Evolutionary conservation across 2,113 vertebrate genomes (phyloP).

Genomic region (Halcyon senegalensis): DNA sequence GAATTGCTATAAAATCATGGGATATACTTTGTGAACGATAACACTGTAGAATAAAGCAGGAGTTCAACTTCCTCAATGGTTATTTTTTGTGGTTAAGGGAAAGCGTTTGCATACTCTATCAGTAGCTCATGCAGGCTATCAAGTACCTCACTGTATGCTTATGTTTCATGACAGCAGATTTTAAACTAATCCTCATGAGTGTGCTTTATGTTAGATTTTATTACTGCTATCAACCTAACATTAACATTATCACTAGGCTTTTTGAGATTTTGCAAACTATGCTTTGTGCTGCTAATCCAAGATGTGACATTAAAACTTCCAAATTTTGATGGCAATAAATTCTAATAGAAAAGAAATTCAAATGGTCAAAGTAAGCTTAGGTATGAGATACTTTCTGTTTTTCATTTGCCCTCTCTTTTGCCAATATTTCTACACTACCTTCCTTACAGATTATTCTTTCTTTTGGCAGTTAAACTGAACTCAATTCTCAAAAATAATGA

Average conservation of each 20-base stretch:
- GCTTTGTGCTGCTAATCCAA: neutral
- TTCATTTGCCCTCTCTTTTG: neutral
- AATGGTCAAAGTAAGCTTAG: neutral
- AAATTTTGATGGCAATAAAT: neutral
- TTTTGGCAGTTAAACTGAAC: neutral
- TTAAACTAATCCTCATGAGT: neutral
- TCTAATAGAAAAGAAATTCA: neutral
- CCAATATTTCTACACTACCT: neutral
- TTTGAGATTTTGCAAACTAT: neutral
- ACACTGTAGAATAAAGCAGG: neutral
- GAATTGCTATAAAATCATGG: neutral
- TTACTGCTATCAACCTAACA: neutral
- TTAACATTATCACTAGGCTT: neutral
- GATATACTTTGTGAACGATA: neutral
- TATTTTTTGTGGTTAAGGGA: neutral
- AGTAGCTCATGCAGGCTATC: neutral
- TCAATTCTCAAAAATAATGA: neutral
- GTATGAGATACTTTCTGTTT: neutral
- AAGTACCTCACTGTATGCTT: neutral
- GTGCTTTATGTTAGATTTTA: conserved; percentile 14
- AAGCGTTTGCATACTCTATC: neutral
- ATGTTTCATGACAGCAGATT: neutral
- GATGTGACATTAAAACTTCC: neutral
- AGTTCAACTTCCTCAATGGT: neutral
- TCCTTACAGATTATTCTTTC: neutral